Conservation (phyloP, 2,888 invertebrate species). For the Pristionchus arcanus region DNA sequence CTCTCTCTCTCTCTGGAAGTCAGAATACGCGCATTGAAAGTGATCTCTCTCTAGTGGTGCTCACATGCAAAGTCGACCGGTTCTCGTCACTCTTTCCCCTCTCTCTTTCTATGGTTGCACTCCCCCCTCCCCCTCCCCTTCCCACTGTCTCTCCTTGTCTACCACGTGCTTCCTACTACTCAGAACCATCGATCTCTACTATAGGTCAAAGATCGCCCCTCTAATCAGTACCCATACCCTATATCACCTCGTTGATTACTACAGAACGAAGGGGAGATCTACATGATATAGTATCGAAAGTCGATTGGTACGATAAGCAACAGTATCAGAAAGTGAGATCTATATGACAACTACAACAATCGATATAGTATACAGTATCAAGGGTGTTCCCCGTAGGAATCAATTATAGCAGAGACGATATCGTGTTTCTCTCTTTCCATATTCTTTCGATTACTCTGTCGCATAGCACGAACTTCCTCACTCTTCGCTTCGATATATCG, state of each 20-base stretch:
- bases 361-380: background rate
- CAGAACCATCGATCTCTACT: background rate
- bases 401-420: constrained; percentile 55
- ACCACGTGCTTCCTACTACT: constrained; percentile 30
- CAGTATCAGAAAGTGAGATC: background rate
- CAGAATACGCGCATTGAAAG: background rate
- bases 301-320: too few species aligned
- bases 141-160: constrained; percentile 53
- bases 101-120: constrained; percentile 33
- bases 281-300: too few species aligned
- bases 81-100: constrained; percentile 28
- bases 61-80: constrained; percentile 19
- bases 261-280: background rate
- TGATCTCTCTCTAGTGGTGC: background rate
- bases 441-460: background rate
- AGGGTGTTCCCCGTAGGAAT: constrained; percentile 56
- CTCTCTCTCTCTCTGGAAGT: background rate
- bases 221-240: background rate
- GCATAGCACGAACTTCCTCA: constrained; percentile 25
- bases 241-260: background rate
- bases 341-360: background rate
- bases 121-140: constrained; percentile 26
- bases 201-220: background rate
- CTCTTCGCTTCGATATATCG: constrained; percentile 55
- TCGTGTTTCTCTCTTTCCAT: constrained; percentile 52